Evolutionary conservation across 2,888 invertebrate genomes (phyloP).

Genomic region (Caenorhabditis panamensis): DNA sequence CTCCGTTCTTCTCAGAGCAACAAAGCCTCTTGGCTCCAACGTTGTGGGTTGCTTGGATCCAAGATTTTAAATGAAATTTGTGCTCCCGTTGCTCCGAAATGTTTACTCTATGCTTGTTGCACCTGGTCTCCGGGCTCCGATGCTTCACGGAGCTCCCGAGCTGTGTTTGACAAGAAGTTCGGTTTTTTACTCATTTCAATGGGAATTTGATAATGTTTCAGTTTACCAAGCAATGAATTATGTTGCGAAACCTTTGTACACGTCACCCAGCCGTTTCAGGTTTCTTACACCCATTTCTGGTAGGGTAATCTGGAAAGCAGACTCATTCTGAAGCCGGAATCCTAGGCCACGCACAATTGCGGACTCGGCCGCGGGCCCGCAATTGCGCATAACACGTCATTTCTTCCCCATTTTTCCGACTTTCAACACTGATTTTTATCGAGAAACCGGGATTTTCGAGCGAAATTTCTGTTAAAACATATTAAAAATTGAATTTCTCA

Average conservation of each 20-base stretch:
- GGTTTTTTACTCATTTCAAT: no score
- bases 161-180: not conserved
- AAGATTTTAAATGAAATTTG: no score
- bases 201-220: no score
- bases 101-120: no score
- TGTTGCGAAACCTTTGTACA: not conserved
- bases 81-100: no score
- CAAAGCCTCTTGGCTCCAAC: no score
- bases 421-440: constrained; percentile 14
- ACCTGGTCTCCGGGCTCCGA: no score
- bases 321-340: no score
- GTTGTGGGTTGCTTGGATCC: no score
- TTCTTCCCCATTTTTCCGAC: constrained; percentile 14
- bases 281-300: not conserved
- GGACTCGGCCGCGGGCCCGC: constrained; percentile 40
- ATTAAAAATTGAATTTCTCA: not conserved
- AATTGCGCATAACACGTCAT: constrained; percentile 50
- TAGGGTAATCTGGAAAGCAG: no score
- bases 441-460: not conserved
- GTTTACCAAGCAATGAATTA: not conserved
- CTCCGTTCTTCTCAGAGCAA: no score
- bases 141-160: no score
- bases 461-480: not conserved
- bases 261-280: not conserved
- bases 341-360: constrained; percentile 42